Evolutionary conservation across 2,888 invertebrate genomes (phyloP), one percentile per base, ranked within the genome.

Genomic region (Lymantria monacha): DNA sequence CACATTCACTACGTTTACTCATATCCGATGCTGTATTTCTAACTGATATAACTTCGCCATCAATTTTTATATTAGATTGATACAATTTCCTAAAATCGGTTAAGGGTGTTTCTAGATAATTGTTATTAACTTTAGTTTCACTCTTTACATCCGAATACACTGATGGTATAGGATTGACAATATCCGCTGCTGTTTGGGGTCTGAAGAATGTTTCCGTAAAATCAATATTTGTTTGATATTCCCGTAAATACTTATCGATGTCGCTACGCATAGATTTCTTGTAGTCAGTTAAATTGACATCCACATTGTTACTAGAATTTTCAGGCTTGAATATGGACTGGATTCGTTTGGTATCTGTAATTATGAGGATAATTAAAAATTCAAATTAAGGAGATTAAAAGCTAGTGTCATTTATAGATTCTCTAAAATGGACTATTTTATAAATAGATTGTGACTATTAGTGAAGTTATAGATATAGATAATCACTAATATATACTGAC

Each of bases 81-180:
- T 90, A 90, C 1, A 83, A 59, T 57, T 85, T 87, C 48, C 90
- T 76, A 45, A 91, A 90, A 46, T 89, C 89, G 0, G 46, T 54
- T 9, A 91, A 50, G 0, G 91, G 85, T 11, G 81, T 83, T 57
- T 86, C 86, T 30, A 89, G 63, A 52, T 81, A 85, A 53, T 85
- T 73, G 0, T 61, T 56, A 0, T 53, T 55, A 11, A 15, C 44
- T 12, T 44, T 36, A 3, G 7, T 14, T 9, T 59, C 58, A 9
- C 63, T 38, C 8, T 59, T 42, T 1, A 52, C 22, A 14, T 67
- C 62, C 0, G 62, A 51, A 51, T 60, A 74, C 0, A 57, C 42
- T 31, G 51, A 36, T 0, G 81, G 79, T 41, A 80, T 76, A 0
- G 83, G 83, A 42, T 70, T 76, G 0, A 55, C 49, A 47, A 53